Evolutionary conservation across 2,113 vertebrate genomes (phyloP).

Genomic region (Perca flavescens): DNA sequence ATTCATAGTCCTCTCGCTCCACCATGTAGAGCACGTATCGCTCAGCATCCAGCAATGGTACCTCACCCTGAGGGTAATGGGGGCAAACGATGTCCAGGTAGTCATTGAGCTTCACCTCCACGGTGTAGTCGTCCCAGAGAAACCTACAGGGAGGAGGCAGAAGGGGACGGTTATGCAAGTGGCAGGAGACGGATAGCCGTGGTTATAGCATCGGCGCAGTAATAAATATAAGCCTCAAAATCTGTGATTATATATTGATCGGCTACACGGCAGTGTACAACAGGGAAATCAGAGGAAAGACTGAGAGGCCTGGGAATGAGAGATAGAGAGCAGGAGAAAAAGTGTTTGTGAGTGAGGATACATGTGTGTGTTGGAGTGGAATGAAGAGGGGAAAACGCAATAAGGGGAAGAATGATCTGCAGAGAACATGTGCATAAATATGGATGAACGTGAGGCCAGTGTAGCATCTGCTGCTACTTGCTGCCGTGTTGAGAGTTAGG

Average conservation of each 20-base stretch:
- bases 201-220: conserved; percentile 42
- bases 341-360: conserved; percentile 30
- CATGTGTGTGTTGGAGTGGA: conserved; percentile 47
- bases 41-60: conserved; percentile 84
- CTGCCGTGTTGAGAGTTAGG: conserved; percentile 39
- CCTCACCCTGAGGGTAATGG: conserved; percentile 89
- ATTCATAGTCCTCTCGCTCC: conserved; percentile 86
- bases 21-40: conserved; percentile 95
- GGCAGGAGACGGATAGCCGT: conserved; percentile 52
- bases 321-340: neutral
- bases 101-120: conserved; percentile 91
- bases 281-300: conserved; percentile 74
- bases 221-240: conserved; percentile 72
- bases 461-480: conserved; percentile 13
- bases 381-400: conserved; percentile 48
- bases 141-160: conserved; percentile 82
- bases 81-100: conserved; percentile 97
- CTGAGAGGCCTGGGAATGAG: conserved; percentile 30
- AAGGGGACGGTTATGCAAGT: conserved; percentile 43
- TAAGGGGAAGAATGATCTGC: conserved; percentile 47
- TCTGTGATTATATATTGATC: conserved; percentile 79
- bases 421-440: conserved; percentile 67
- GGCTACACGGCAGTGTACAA: conserved; percentile 49
- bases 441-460: conserved; percentile 61
- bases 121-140: conserved; percentile 81